Percentiles rank a stretch among this genome's conserved stretches.
Evolutionary conservation across 2,797 vertebrate species (phyloP).

Genomic region (Trichosurus vulpecula): DNA sequence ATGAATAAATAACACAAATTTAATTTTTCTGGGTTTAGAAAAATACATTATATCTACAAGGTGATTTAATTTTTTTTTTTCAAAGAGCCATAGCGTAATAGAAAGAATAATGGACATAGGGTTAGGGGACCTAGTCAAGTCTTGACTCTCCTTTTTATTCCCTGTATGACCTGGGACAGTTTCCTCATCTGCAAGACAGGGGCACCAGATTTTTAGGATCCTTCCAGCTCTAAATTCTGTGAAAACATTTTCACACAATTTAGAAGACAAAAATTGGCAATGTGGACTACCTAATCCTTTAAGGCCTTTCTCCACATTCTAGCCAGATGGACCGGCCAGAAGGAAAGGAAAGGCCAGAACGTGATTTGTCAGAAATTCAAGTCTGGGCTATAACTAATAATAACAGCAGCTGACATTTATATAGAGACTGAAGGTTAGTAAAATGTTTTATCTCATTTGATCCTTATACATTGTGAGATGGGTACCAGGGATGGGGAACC

Average conservation of each 20-base stretch:
- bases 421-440: neutral
- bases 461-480: neutral
- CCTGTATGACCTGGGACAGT: neutral
- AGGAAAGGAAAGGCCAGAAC: neutral
- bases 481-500: too few relatives aligned
- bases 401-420: neutral
- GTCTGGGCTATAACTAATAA: neutral
- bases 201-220: neutral
- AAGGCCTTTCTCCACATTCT: neutral
- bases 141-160: neutral
- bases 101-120: neutral
- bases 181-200: neutral
- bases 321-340: conserved; percentile 9
- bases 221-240: neutral
- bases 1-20: neutral
- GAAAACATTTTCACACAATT: neutral
- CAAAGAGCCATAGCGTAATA: neutral
- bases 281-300: neutral
- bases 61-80: neutral
- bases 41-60: neutral
- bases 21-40: neutral
- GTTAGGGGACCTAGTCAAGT: neutral
- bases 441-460: neutral
- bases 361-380: conserved; percentile 14
- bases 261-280: neutral